Percentiles rank a stretch among this genome's conserved stretches.
These are phyloP conservation scores for Takifugu bimaculatus DNA, from an alignment of 2,113 vertebrate species.

Conservation along the genomic window DNA sequence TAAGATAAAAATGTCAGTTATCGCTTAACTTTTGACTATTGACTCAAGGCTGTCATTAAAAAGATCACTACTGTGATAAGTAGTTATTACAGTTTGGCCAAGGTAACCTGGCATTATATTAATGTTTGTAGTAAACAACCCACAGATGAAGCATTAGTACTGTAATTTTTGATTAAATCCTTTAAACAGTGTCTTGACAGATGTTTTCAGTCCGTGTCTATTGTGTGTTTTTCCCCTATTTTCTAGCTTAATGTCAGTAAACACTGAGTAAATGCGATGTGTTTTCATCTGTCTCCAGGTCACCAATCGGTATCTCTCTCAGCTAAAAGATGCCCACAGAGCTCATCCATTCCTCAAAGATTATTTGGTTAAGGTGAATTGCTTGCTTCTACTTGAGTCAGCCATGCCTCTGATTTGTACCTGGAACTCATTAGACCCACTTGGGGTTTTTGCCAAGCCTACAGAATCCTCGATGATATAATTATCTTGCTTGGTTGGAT, in stretches of 20 bases:
- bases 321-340: conserved; percentile 90
- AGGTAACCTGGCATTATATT: conserved; percentile 17
- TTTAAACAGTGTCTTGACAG: not conserved
- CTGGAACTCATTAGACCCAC: too few relatives aligned
- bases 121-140: not conserved
- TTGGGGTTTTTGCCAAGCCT: not conserved
- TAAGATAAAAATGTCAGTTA: conserved; percentile 47
- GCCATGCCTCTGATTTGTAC: not conserved
- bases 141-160: not conserved
- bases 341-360: conserved; percentile 91
- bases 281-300: conserved; percentile 73
- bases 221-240: not conserved
- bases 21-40: conserved; percentile 18
- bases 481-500: conserved; percentile 6
- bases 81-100: conserved; percentile 23
- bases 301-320: conserved; percentile 92
- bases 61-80: conserved; percentile 25
- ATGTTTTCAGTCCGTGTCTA: not conserved
- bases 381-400: not conserved
- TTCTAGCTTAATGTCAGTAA: not conserved
- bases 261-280: not conserved
- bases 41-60: conserved; percentile 12
- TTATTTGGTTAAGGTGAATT: conserved; percentile 86
- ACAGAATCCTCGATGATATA: conserved; percentile 7
- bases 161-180: not conserved